Base-by-base conservation (phyloP, 2,797 vertebrate genomes). In the Tolypeutes matacus region DNA sequence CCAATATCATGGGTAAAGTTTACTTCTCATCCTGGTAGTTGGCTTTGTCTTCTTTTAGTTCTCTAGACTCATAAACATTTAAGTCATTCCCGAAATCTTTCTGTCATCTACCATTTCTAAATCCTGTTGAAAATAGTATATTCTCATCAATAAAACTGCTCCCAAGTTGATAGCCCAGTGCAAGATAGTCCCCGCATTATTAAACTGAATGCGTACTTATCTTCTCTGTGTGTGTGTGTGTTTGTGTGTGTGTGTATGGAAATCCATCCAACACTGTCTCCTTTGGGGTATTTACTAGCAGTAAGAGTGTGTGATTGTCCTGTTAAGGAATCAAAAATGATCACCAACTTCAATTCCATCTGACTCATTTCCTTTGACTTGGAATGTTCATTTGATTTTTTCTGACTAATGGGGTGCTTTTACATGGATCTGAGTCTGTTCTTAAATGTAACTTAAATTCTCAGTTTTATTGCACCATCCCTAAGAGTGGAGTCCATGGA, bases 401-500 rank as follows among this genome's bases (percentile, higher is more conserved):
- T 87, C 46, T 58, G 13, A 20, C 13, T 70, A n/a, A 46, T n/a
- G 92, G 39, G 56, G 21, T 76, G 46, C 9, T 83, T 94, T 76
- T 58, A 81, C 5, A 77, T 49, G 31, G 70, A 29, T 80, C 7
- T 86, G 39, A 62, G 27, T 75, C 62, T 60, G 11, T n/a, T 80
- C 4, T 27, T 88, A 85, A 88, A 25, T 20, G 25, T 89, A 90
- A 21, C 34, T 89, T 85, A 86, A 91, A 85, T 82, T 88, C 23
- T 81, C 39, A 83, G 3, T 83, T 95, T 58, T 13, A 70, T 6
- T 67, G 2, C 6, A 84, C 36, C 60, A 9, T 92, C 11, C 46
- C 31, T 75, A 83, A 86, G 20, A 75, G 20, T 15, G 1, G n/a
- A 64, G 3, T 2, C 7, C 20, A 69, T 51, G 17, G 58, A 72